These are phyloP conservation scores for Xanthorhoe spadicearia DNA, from an alignment of 2,888 invertebrate genomes.

Conservation along the genomic window DNA sequence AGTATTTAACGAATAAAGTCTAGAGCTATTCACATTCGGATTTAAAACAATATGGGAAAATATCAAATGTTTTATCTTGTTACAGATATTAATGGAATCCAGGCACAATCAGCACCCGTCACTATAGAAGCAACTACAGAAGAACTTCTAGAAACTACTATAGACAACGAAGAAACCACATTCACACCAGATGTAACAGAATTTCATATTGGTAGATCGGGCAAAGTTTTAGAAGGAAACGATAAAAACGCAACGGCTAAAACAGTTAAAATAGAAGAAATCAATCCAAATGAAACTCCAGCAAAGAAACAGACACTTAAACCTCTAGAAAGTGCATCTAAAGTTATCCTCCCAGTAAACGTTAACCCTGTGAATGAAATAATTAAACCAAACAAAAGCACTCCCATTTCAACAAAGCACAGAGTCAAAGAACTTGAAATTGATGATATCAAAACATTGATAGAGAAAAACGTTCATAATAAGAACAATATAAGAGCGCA, in stretches of 20 bases:
- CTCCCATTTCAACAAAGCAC: slow-evolving; percentile 46
- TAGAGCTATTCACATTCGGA: too few species aligned
- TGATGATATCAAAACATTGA: slow-evolving; percentile 48
- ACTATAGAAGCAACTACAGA: slow-evolving; percentile 38
- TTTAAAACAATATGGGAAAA: background rate
- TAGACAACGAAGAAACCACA: slow-evolving; percentile 39
- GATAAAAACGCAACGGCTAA: slow-evolving; percentile 35
- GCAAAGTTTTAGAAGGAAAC: slow-evolving; percentile 35
- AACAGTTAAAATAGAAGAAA: slow-evolving; percentile 11
- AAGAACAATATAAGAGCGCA: slow-evolving; percentile 67
- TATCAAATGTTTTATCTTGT: slow-evolving; percentile 9
- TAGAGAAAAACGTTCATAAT: slow-evolving; percentile 44
- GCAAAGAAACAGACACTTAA: slow-evolving; percentile 51
- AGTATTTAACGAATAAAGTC: too few species aligned
- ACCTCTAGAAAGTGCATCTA: slow-evolving; percentile 70
- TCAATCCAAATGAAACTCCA: slow-evolving; percentile 41
- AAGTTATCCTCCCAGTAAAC: slow-evolving; percentile 61
- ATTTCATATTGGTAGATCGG: slow-evolving; percentile 1
- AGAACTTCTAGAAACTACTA: slow-evolving; percentile 43
- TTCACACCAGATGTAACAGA: slow-evolving; percentile 6
- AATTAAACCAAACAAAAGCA: slow-evolving; percentile 53
- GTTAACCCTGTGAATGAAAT: slow-evolving; percentile 60
- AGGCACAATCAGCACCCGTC: slow-evolving; percentile 49
- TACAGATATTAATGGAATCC: slow-evolving; percentile 63
- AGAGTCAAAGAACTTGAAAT: slow-evolving; percentile 51